These are phyloP conservation scores for Rhagophthalmus giganteus DNA, from an alignment of 2,888 invertebrate species.

Conservation along the genomic window DNA sequence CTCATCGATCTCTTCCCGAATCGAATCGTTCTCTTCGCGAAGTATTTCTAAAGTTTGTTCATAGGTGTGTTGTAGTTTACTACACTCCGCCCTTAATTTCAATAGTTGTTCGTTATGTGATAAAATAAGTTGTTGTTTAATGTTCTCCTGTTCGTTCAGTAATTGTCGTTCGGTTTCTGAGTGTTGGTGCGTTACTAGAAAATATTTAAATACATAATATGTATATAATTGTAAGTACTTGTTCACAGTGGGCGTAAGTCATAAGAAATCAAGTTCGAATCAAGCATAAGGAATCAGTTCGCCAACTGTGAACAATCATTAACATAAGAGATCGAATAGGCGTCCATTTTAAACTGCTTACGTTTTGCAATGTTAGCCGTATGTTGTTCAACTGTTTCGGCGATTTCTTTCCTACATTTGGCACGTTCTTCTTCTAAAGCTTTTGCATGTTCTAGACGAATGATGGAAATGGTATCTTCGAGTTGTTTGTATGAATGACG, in stretches of 20 bases:
- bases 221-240: too few relatives aligned
- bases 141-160: constrained; percentile 41
- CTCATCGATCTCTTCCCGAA: constrained; percentile 52
- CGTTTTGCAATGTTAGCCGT: constrained; percentile 45
- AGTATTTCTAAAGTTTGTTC: constrained; percentile 51
- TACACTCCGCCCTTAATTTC: constrained; percentile 46
- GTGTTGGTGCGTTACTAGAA: constrained; percentile 52
- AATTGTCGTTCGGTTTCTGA: constrained; percentile 45
- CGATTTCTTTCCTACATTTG: constrained; percentile 44
- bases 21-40: constrained; percentile 53
- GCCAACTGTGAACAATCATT: too few relatives aligned
- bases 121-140: constrained; percentile 37
- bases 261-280: too few relatives aligned
- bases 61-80: constrained; percentile 50
- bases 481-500: constrained; percentile 52
- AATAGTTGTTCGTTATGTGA: constrained; percentile 47
- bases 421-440: constrained; percentile 50
- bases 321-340: too few relatives aligned
- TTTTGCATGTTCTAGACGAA: constrained; percentile 50
- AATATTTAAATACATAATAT: background rate
- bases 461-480: constrained; percentile 55
- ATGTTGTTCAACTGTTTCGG: constrained; percentile 46
- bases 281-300: too few relatives aligned
- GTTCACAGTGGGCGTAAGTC: too few relatives aligned
- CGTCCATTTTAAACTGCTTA: too few relatives aligned